These are phyloP conservation scores for Hartigia nigra DNA, from an alignment of 2,888 invertebrate species.

Conservation along the genomic window DNA sequence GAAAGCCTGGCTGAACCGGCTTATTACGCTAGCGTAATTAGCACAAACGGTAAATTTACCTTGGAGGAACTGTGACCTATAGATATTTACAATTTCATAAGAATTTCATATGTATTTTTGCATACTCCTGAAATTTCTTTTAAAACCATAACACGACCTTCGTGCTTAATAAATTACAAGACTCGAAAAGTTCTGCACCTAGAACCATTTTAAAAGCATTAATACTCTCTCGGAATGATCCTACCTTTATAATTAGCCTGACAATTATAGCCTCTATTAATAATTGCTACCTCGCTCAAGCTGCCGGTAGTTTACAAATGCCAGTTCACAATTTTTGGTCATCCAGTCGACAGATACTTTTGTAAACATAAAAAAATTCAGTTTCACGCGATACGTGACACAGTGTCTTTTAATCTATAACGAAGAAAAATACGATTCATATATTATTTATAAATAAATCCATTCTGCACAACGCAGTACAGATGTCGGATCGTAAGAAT, in stretches of 20 bases:
- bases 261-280: neutral
- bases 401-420: neutral
- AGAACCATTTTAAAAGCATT: neutral
- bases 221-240: neutral
- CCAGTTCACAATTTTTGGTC: neutral
- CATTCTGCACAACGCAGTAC: too few relatives aligned
- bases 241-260: neutral
- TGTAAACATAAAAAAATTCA: neutral
- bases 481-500: neutral
- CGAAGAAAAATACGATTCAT: neutral
- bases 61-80: neutral
- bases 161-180: neutral
- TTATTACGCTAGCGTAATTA: neutral
- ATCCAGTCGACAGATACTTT: neutral
- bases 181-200: neutral
- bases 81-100: neutral
- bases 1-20: neutral
- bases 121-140: neutral
- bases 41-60: neutral
- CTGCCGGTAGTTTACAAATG: neutral
- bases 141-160: neutral
- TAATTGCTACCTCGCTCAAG: neutral
- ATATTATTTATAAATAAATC: neutral
- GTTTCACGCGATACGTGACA: neutral
- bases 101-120: neutral